These are phyloP conservation scores for Coregonus suidteri DNA, from an alignment of 2,797 vertebrate genomes.

Conservation along the genomic window DNA sequence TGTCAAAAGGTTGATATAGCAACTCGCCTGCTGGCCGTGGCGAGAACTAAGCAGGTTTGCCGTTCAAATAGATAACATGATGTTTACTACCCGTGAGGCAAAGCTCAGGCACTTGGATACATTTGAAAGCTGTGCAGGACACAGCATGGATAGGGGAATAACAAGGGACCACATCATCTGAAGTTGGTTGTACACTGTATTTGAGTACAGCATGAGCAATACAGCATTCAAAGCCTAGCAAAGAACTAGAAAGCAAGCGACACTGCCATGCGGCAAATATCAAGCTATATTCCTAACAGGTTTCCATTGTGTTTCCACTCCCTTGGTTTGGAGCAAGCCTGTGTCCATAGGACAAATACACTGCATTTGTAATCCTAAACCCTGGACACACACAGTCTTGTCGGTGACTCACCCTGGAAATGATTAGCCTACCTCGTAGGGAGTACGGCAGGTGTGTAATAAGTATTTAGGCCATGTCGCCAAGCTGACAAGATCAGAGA, in stretches of 20 bases:
- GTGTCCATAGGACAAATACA: slow-evolving; percentile 27
- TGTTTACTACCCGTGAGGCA: background rate
- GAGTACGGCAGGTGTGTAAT: slow-evolving; percentile 58
- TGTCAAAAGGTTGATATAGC: background rate
- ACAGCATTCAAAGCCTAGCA: background rate
- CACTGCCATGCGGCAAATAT: slow-evolving; percentile 44
- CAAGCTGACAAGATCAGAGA: slow-evolving; percentile 34
- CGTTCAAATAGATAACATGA: background rate
- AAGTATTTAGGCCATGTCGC: slow-evolving; percentile 52
- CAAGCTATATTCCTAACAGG: slow-evolving; percentile 58
- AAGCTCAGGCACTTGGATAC: background rate
- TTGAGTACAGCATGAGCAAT: background rate
- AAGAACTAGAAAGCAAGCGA: slow-evolving; percentile 38
- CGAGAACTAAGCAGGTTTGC: background rate
- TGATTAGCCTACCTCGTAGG: slow-evolving; percentile 48
- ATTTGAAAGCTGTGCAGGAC: background rate
- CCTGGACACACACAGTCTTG: slow-evolving; percentile 14
- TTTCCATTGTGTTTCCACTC: slow-evolving; percentile 50
- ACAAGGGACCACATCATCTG: background rate
- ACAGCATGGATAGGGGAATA: background rate
- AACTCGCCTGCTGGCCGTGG: background rate
- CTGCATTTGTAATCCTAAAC: slow-evolving; percentile 54
- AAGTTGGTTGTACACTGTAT: background rate
- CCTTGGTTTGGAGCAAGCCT: background rate
- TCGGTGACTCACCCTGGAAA: slow-evolving; percentile 40